phyloP scores from a whole-genome alignment of 2,113 vertebrate genomes.

The Fregata magnificens region DNA sequence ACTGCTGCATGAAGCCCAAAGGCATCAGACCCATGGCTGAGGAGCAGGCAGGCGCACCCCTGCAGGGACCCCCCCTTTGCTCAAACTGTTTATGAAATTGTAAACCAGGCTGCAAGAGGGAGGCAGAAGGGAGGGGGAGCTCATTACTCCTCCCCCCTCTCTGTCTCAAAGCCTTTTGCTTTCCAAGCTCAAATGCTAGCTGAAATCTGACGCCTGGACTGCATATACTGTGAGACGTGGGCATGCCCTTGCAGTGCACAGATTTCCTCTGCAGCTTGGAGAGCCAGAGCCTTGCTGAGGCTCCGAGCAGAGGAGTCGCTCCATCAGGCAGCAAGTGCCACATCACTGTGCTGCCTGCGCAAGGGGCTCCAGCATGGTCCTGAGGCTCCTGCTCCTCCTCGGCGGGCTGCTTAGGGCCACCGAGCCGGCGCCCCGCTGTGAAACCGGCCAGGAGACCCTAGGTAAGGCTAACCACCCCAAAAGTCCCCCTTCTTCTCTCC shows the following conservation, averaged over 20 bases:
- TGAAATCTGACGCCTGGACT: constrained; percentile 75
- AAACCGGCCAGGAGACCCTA: constrained; percentile 64
- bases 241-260: constrained; percentile 27
- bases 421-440: constrained; percentile 61
- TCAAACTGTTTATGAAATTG: not conserved
- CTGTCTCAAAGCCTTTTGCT: constrained; percentile 25
- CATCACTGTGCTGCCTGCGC: constrained; percentile 71
- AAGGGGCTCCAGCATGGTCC: constrained; percentile 69
- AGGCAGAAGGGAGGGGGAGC: constrained; percentile 28
- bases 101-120: not conserved
- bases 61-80: not conserved
- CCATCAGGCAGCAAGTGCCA: constrained; percentile 73
- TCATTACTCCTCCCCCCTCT: constrained; percentile 45
- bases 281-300: not conserved
- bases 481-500: not conserved
- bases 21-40: rapidly evolving
- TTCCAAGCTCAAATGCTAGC: constrained; percentile 22
- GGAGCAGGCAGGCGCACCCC: not conserved
- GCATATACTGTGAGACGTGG: constrained; percentile 63
- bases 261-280: constrained; percentile 35
- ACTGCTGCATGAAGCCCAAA: not conserved
- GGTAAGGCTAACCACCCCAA: constrained; percentile 72
- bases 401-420: not conserved
- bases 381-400: constrained; percentile 32
- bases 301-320: not conserved